Conservation (phyloP, 2,113 vertebrate species). For the Ptychochromis oligacanthus region DNA sequence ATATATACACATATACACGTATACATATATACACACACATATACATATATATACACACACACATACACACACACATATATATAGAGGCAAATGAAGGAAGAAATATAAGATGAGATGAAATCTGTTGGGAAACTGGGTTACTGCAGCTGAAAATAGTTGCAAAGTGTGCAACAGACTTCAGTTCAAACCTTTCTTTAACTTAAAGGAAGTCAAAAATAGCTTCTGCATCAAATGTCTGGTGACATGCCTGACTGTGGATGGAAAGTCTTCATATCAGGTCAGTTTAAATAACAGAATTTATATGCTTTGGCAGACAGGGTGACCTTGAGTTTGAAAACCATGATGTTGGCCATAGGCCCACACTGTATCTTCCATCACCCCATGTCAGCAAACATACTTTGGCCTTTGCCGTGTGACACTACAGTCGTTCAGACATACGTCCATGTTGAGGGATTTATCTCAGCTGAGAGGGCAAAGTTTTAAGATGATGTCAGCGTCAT, state of each 20-base stretch:
- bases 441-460: neutral
- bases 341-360: neutral
- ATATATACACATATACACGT: too few species aligned
- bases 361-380: neutral
- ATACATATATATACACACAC: too few species aligned
- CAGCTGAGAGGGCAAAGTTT: neutral
- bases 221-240: neutral
- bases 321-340: neutral
- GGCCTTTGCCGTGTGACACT: neutral
- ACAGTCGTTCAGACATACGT: neutral
- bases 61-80: neutral
- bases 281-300: neutral
- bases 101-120: neutral
- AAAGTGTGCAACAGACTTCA: neutral
- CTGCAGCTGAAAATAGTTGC: neutral
- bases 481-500: neutral
- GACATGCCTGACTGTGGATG: neutral
- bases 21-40: too few species aligned
- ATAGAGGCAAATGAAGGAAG: neutral
- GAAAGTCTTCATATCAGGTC: neutral
- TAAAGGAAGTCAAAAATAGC: neutral
- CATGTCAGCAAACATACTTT: neutral
- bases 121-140: slow-evolving; percentile 6
- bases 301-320: neutral
- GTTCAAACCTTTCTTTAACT: neutral